Conservation (phyloP, 53 echinoderm and acorn worm species). For the Henricia sp. region DNA sequence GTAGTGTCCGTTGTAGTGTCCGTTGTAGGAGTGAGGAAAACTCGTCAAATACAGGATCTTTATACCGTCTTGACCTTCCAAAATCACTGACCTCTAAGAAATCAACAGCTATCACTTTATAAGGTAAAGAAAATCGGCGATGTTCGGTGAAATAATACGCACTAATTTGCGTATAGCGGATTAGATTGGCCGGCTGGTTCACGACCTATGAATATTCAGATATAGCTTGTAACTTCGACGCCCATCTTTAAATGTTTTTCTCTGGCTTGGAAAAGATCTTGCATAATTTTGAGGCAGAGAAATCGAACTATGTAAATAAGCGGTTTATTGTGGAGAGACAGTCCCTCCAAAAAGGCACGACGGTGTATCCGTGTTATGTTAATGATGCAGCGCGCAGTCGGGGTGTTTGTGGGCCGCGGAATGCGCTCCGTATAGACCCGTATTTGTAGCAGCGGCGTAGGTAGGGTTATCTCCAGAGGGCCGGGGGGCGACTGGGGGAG, state of each 20-base stretch:
- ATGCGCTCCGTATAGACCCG: conserved; percentile 12
- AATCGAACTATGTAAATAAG: conserved; percentile 51
- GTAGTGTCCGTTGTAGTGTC: conserved; percentile 37
- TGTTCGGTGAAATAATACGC: conserved; percentile 41
- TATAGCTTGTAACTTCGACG: conserved; percentile 11
- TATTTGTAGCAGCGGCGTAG: neutral
- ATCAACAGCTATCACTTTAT: conserved; percentile 52
- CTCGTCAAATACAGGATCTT: neutral
- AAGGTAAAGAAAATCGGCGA: conserved; percentile 50
- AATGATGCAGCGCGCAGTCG: conserved; percentile 39
- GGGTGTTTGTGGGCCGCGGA: conserved; percentile 43
- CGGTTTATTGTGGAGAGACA: neutral
- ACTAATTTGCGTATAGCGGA: conserved; percentile 52
- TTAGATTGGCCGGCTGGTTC: neutral
- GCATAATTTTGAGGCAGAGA: neutral
- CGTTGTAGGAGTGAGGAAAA: conserved; percentile 46
- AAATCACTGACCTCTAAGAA: conserved; percentile 18
- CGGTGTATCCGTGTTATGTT: conserved; percentile 20
- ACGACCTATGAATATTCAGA: conserved; percentile 41
- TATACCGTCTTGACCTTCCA: conserved; percentile 29
- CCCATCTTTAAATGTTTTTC: conserved; percentile 37
- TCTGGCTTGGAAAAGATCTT: neutral
- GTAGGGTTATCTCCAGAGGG: too few relatives aligned
- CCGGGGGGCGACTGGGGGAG: too few relatives aligned
- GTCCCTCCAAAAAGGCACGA: conserved; percentile 53